These are phyloP conservation scores for Potorous gilbertii DNA, from an alignment of 2,797 vertebrate genomes.

Conservation along the genomic window DNA sequence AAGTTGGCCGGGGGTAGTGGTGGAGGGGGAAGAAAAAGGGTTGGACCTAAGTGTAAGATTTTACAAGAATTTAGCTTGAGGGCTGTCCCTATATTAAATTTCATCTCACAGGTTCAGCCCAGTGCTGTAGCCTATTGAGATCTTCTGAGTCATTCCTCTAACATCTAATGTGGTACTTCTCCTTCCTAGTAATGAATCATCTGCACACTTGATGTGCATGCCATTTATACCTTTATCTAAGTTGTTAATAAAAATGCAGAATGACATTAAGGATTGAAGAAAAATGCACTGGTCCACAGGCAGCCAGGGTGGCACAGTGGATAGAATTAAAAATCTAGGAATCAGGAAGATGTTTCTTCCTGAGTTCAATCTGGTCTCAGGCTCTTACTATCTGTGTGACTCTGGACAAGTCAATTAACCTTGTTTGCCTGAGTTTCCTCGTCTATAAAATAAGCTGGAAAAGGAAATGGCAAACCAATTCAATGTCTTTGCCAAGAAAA, in stretches of 20 bases:
- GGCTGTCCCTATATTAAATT: neutral
- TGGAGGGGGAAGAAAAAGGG: constrained; percentile 75
- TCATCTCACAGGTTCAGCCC: neutral
- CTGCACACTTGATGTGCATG: neutral
- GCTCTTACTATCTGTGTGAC: neutral
- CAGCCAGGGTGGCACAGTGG: neutral
- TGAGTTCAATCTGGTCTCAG: neutral
- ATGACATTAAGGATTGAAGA: neutral
- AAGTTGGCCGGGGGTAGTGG: no score
- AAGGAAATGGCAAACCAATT: neutral
- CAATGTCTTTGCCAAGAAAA: neutral
- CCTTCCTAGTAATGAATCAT: neutral
- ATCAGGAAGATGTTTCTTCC: neutral
- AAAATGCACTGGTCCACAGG: neutral
- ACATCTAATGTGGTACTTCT: neutral
- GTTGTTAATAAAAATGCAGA: neutral
- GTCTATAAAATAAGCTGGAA: neutral
- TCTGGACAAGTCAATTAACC: neutral
- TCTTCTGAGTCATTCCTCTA: neutral
- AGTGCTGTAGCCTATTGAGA: neutral
- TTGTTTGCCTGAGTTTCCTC: neutral
- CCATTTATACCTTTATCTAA: neutral
- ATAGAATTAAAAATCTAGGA: neutral
- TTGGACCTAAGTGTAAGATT: constrained; percentile 77
- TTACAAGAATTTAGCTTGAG: neutral